Conservation (phyloP, 2,888 invertebrate species). For the Trichogramma dendrolimi region DNA sequence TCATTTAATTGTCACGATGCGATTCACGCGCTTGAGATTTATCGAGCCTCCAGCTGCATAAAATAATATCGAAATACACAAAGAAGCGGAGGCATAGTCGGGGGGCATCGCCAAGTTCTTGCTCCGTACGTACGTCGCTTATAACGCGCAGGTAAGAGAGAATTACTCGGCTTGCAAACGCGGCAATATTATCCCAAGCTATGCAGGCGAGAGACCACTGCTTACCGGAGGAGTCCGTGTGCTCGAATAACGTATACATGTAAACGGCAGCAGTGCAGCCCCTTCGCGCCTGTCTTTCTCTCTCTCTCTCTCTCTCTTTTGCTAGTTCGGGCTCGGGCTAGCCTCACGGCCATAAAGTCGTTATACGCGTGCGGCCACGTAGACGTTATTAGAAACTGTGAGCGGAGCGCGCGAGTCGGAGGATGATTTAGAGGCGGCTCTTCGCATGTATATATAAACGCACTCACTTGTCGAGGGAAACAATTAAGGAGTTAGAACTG, state of each 20-base stretch:
- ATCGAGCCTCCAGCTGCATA: no score
- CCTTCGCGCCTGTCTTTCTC: not conserved
- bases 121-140: slow-evolving; percentile 2
- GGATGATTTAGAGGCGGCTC: not conserved
- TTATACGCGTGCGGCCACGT: not conserved
- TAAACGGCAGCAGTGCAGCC: not conserved
- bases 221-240: not conserved
- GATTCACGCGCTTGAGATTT: no score
- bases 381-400: slow-evolving; percentile 17
- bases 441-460: slow-evolving; percentile 7
- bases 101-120: no score
- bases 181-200: slow-evolving; percentile 16
- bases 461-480: slow-evolving; percentile 17
- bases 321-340: not conserved
- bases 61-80: no score
- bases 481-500: slow-evolving; percentile 21
- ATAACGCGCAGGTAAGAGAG: slow-evolving; percentile 6
- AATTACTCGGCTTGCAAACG: slow-evolving; percentile 10
- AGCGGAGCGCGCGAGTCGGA: not conserved
- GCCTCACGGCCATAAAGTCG: slow-evolving; percentile 6
- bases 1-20: no score
- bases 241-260: not conserved
- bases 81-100: no score
- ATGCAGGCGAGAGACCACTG: not conserved
- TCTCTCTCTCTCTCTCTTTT: not conserved